These are phyloP conservation scores for Phengaris arion DNA, from an alignment of 2,888 invertebrate species.

Conservation along the genomic window DNA sequence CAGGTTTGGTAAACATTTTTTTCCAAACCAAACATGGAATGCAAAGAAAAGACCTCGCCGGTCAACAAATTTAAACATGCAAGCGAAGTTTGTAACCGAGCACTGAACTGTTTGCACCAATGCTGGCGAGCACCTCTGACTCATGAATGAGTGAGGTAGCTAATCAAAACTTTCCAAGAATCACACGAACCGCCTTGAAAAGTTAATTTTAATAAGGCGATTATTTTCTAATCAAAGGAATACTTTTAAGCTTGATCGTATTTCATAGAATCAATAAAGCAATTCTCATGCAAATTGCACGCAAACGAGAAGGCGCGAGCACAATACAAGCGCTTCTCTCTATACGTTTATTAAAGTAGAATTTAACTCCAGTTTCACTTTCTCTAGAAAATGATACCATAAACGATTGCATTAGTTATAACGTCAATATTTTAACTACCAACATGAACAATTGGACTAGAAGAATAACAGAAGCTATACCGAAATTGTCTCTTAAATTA, in stretches of 20 bases:
- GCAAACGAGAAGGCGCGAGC: conserved; percentile 1
- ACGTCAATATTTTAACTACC: no score
- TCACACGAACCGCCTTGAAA: conserved; percentile 29
- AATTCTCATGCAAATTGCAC: conserved; percentile 12
- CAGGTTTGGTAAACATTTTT: conserved; percentile 3
- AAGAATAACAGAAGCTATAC: no score
- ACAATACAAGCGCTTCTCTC: neutral
- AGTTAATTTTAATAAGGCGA: conserved; percentile 21
- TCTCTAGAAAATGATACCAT: neutral
- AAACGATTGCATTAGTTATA: no score
- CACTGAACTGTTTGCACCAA: neutral
- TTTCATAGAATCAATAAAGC: conserved; percentile 14
- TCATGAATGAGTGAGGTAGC: conserved; percentile 30
- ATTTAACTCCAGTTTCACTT: neutral
- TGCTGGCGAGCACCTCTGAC: conserved; percentile 1
- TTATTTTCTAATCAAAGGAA: conserved; percentile 17
- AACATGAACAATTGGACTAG: no score
- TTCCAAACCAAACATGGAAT: neutral
- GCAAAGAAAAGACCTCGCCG: neutral
- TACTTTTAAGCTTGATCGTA: neutral
- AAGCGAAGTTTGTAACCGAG: conserved; percentile 2
- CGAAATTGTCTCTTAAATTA: no score
- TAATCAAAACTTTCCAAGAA: conserved; percentile 33
- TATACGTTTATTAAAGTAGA: neutral
- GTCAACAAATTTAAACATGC: conserved; percentile 25